A percentile compares a stretch with the other conserved stretches of the same genome.
Conservation (phyloP, 1,140 invertebrate genomes). For the Druon quercuslanigerum region DNA sequence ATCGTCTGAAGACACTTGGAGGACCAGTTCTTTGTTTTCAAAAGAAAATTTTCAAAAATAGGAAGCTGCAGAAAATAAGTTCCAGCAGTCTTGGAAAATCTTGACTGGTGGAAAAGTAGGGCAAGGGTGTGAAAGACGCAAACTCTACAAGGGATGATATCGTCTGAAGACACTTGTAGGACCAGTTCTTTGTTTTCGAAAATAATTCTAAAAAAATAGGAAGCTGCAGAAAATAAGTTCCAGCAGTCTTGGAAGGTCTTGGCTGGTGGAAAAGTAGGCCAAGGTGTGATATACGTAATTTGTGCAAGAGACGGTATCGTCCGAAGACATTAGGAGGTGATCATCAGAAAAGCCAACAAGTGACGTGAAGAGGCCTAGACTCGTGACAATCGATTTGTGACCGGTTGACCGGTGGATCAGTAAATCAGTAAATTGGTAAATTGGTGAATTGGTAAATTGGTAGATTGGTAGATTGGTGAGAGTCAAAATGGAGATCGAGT, state of each 20-base stretch:
- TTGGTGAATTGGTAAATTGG: too few relatives aligned
- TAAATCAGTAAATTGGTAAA: too few relatives aligned
- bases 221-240: too few relatives aligned
- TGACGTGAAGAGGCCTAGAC: background rate
- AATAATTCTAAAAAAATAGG: too few relatives aligned
- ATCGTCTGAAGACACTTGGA: background rate
- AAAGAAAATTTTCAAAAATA: too few relatives aligned
- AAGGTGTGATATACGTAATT: constrained; percentile 65
- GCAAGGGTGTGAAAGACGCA: constrained; percentile 65
- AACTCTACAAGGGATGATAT: constrained; percentile 40
- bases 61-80: too few relatives aligned
- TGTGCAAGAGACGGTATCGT: constrained; percentile 32
- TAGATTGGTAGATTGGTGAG: background rate
- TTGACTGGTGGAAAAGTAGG: constrained; percentile 44
- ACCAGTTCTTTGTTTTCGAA: too few relatives aligned
- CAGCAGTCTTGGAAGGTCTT: constrained; percentile 30
- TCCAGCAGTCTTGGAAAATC: constrained; percentile 23
- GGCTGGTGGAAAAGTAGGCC: constrained; percentile 50
- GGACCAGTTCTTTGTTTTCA: too few relatives aligned
- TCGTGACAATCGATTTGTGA: background rate
- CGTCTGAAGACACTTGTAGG: background rate
- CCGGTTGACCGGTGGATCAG: too few relatives aligned
- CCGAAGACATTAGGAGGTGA: constrained; percentile 41
- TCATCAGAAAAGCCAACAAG: constrained; percentile 15
- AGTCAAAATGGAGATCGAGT: constrained; percentile 59